These are phyloP conservation scores for Phalloptychus januarius DNA, from an alignment of 2,797 vertebrate species.

Conservation along the genomic window DNA sequence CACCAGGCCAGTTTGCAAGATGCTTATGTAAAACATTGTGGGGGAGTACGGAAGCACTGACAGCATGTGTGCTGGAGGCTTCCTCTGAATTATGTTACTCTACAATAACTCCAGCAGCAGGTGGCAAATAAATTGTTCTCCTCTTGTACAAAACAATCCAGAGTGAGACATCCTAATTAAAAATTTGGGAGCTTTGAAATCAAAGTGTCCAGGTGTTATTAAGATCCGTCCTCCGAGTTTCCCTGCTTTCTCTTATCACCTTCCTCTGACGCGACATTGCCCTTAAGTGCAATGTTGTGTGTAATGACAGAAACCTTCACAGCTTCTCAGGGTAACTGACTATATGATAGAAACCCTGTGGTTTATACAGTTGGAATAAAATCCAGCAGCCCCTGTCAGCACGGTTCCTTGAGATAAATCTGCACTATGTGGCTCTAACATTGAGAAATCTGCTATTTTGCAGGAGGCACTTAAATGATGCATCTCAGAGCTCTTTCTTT, in stretches of 20 bases:
- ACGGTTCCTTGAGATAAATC: slow-evolving; percentile 33
- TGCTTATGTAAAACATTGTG: slow-evolving; percentile 8
- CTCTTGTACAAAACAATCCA: not conserved
- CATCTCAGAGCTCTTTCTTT: slow-evolving; percentile 35
- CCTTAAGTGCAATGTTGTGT: not conserved
- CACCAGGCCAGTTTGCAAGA: not conserved
- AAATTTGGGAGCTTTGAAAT: slow-evolving; percentile 11
- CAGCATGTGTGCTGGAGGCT: not conserved
- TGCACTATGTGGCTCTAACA: slow-evolving; percentile 16
- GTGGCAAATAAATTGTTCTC: slow-evolving; percentile 3
- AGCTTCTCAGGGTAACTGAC: slow-evolving; percentile 36
- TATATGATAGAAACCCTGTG: slow-evolving; percentile 37
- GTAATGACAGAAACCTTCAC: not conserved
- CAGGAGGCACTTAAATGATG: slow-evolving; percentile 43
- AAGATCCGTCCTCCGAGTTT: not conserved
- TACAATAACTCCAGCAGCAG: not conserved
- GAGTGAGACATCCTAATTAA: not conserved
- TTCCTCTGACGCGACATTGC: not conserved
- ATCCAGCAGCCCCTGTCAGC: slow-evolving; percentile 15
- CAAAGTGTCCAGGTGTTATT: not conserved
- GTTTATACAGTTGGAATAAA: slow-evolving; percentile 35
- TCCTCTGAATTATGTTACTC: slow-evolving; percentile 8
- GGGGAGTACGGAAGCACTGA: not conserved
- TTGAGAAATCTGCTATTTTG: slow-evolving; percentile 46
- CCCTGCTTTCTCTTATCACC: not conserved